A percentile compares a stretch with the other conserved stretches of the same genome.
Conservation (phyloP, 2,113 vertebrate species). For the Aegotheles bennettii region DNA sequence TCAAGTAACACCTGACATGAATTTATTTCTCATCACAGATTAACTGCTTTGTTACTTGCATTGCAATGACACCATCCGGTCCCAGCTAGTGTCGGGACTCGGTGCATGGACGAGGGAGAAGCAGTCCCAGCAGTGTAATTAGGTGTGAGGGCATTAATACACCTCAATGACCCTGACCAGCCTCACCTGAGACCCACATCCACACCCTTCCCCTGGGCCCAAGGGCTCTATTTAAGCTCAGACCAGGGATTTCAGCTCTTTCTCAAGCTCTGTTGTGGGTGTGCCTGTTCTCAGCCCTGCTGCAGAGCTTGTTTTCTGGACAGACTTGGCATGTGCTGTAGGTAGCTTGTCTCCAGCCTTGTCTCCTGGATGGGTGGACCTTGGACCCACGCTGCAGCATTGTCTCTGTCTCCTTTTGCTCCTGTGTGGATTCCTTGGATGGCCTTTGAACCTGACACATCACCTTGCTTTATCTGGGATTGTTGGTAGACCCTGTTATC, state of each 20-base stretch:
- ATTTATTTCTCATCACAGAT: not conserved
- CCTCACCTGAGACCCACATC: not conserved
- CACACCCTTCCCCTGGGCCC: not conserved
- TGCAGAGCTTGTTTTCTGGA: not conserved
- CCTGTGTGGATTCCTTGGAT: not conserved
- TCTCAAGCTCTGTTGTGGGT: rapidly evolving
- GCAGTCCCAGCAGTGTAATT: not conserved
- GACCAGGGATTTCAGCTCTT: rapidly evolving
- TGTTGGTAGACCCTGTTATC: not conserved
- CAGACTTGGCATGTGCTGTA: rapidly evolving
- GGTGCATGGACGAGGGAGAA: not conserved
- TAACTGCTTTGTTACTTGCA: slow-evolving; percentile 2
- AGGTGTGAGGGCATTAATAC: not conserved
- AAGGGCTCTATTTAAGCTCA: not conserved
- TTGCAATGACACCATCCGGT: not conserved
- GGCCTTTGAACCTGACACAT: not conserved
- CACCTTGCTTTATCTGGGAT: not conserved
- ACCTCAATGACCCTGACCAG: not conserved
- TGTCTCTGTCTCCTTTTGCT: not conserved
- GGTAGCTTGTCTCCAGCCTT: not conserved
- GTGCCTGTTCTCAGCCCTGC: rapidly evolving
- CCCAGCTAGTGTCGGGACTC: not conserved
- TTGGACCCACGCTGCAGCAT: not conserved
- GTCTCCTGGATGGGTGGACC: rapidly evolving
- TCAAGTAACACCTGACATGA: slow-evolving; percentile 18